Base-by-base conservation (phyloP, 2,888 invertebrate species). In the Drosophila peninsularis region DNA sequence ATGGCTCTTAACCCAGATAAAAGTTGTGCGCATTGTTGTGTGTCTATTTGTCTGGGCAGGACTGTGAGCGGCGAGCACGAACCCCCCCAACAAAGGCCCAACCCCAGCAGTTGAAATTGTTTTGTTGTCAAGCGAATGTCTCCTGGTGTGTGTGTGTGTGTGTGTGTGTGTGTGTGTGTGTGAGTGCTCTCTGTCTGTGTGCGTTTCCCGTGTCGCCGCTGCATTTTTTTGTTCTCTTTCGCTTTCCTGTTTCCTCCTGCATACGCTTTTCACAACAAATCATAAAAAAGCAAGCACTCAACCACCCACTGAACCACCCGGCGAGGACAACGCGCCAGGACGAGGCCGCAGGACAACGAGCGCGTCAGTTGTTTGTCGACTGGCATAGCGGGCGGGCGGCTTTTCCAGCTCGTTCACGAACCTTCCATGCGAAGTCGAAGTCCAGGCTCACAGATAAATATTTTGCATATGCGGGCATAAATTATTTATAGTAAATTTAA, bases 221-320 rank as follows among this genome's bases (percentile, higher is more conserved):
- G 78, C 78, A 71, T 63, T 76, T 74, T 64, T 85, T 71, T 65
- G 32, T 54, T 39, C 44, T 44, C 53, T 67, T 58, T 56, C 69
- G 76, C 78, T 81, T 85, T 81, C 78, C 86, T 83, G 82, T 82
- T 86, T 78, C 82, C 82, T 85, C 71, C 69, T 77, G 70, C 70
- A 71, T 69, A 74, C 79, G 71, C 27, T 74, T 78, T 85, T 85
- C 88, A 88, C 77, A 88, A 88, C 85, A 83, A 88, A 83, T 85
- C 83, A 88, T 88, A 85, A 83, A 83, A 82, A 73, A 54, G 30
- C 34, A 17, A 67, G 56, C 77, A 56, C 55, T 42, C 32, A 44
- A 52, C 34, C 56, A 72, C 72, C 69, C 65, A 75, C 71, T 36
- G 39, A 21, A 56, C 60, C 71, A 75, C 58, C 75, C 65, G 67